phyloP scores from a whole-genome alignment of 2,888 invertebrate genomes.

The Epinotia ramella region DNA sequence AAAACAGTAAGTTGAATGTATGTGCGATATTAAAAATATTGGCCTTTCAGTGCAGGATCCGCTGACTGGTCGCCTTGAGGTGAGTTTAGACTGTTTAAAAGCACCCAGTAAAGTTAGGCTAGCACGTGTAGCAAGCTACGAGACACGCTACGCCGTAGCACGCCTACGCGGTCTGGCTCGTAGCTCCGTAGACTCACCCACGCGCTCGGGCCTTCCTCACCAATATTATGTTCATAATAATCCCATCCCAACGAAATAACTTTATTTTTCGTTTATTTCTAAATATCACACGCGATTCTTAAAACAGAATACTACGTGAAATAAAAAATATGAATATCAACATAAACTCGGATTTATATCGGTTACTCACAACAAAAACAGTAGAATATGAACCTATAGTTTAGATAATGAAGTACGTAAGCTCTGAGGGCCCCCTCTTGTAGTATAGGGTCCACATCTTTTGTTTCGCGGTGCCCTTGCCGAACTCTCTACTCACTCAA shows the following conservation, averaged over 20 bases:
- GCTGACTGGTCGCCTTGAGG: conserved; percentile 9
- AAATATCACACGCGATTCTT: background rate
- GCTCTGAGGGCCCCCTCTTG: background rate
- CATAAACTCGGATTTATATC: no score
- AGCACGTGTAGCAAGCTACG: conserved; percentile 71
- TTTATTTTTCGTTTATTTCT: background rate
- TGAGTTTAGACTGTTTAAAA: conserved; percentile 18
- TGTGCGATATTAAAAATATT: conserved; percentile 19
- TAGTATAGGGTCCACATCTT: background rate
- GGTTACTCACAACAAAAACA: no score
- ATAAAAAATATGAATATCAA: no score
- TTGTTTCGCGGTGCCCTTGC: conserved; percentile 25
- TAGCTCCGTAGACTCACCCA: conserved; percentile 82
- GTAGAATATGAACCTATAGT: background rate
- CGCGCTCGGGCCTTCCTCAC: conserved; percentile 63
- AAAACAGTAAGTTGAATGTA: conserved; percentile 21
- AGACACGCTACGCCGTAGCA: conserved; percentile 71
- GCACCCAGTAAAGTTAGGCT: conserved; percentile 30
- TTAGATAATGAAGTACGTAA: background rate
- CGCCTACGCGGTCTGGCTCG: conserved; percentile 80
- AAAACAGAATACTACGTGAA: background rate
- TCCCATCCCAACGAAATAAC: background rate
- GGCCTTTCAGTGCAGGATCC: conserved; percentile 32
- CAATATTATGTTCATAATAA: conserved; percentile 48
- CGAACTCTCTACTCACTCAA: background rate